These are phyloP conservation scores for Hypomesus transpacificus DNA, from an alignment of 2,113 vertebrate genomes.

Conservation along the genomic window DNA sequence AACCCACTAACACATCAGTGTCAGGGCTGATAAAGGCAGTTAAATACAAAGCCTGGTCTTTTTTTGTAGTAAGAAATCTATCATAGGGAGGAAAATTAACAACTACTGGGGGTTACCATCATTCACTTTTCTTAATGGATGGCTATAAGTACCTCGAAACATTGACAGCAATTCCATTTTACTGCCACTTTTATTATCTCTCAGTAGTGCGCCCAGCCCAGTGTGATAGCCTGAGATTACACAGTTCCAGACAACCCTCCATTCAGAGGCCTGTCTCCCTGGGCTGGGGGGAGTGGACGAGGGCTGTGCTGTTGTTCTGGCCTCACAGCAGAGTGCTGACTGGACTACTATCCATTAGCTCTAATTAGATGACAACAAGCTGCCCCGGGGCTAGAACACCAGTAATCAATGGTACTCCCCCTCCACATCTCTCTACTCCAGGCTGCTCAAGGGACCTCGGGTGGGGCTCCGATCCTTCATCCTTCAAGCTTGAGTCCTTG, in stretches of 20 bases:
- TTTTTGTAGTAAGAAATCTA: neutral
- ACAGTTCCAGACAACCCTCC: neutral
- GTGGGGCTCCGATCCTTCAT: neutral
- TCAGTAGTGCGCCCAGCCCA: slow-evolving; percentile 1
- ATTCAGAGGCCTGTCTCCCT: slow-evolving; percentile 4
- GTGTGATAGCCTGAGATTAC: slow-evolving; percentile 2
- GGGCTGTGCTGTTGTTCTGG: neutral
- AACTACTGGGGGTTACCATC: neutral
- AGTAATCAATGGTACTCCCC: slow-evolving; percentile 49
- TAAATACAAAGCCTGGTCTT: neutral
- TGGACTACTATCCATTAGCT: slow-evolving; percentile 33
- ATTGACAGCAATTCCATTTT: neutral
- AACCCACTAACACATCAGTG: too few species aligned
- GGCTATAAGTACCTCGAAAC: neutral
- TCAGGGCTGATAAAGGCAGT: too few species aligned
- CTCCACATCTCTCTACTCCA: slow-evolving; percentile 27
- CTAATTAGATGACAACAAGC: slow-evolving; percentile 40
- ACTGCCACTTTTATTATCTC: slow-evolving; percentile 5
- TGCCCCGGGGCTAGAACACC: slow-evolving; percentile 23
- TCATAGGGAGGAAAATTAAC: too few species aligned
- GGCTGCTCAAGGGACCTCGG: neutral
- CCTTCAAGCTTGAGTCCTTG: neutral
- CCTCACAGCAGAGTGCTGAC: slow-evolving; percentile 19
- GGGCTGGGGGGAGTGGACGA: neutral
- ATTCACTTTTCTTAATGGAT: neutral